phyloP scores from a whole-genome alignment of 2,113 vertebrate genomes.

The Phalacrocorax brasilianus region DNA sequence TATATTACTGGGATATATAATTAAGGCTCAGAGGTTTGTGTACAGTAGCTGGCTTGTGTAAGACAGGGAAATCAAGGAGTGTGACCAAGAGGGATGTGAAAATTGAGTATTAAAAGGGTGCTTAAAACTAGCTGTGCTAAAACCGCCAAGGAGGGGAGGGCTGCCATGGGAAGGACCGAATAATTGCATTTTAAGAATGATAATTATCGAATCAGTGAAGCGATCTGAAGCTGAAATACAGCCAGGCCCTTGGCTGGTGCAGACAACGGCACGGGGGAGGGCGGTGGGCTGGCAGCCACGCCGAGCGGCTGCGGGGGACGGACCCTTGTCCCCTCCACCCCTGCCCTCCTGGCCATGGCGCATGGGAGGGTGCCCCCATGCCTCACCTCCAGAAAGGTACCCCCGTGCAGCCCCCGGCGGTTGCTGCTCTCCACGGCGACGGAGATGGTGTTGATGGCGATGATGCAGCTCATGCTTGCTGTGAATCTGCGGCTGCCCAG shows the following conservation, averaged over 20 bases:
- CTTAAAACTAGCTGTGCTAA: not conserved
- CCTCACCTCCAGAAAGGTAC: not conserved
- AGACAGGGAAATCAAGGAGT: conserved; percentile 23
- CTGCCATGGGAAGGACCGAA: not conserved
- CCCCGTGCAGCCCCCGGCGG: not conserved
- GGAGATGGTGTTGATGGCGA: not conserved
- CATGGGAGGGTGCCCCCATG: fast-evolving
- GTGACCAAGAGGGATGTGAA: conserved; percentile 26
- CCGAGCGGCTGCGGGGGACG: fast-evolving
- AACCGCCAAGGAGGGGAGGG: not conserved
- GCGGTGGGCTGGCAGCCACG: not conserved
- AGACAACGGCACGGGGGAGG: not conserved
- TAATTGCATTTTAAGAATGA: not conserved
- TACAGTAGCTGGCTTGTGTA: conserved; percentile 45
- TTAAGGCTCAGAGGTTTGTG: conserved; percentile 28
- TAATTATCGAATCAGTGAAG: not conserved
- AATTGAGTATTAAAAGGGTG: conserved; percentile 6
- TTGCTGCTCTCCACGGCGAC: not conserved
- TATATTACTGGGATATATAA: conserved; percentile 29
- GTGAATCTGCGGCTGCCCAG: not conserved
- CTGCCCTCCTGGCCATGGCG: not conserved
- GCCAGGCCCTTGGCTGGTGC: not conserved
- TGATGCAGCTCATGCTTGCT: not conserved
- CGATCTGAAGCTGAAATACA: not conserved
- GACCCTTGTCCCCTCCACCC: not conserved